Conservation (phyloP, 2,797 vertebrate genomes). For the Margarornis squamiger region DNA sequence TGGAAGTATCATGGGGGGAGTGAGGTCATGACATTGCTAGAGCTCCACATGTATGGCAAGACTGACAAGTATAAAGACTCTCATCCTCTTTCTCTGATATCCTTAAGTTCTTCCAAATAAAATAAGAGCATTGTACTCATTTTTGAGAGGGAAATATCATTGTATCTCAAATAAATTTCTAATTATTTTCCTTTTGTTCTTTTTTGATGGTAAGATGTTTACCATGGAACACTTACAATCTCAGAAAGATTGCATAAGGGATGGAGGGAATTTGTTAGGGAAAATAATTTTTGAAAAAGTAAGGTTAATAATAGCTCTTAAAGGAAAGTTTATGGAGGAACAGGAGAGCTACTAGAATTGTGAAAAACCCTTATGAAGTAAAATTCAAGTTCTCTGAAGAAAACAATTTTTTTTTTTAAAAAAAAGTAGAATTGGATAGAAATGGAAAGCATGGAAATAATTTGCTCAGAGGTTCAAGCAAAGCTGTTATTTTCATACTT, state of each 20-base stretch:
- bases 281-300: background rate
- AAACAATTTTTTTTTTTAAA: background rate
- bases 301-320: background rate
- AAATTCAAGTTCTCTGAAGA: background rate
- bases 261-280: background rate
- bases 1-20: conserved; percentile 1
- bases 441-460: background rate
- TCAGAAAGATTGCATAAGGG: background rate
- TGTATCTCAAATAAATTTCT: background rate
- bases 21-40: background rate
- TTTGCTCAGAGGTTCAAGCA: background rate
- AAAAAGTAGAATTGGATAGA: background rate
- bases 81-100: background rate
- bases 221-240: background rate
- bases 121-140: background rate
- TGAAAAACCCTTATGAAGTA: background rate
- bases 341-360: background rate
- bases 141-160: too few relatives aligned
- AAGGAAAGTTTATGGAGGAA: background rate
- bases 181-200: background rate
- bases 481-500: background rate
- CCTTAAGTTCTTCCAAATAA: background rate
- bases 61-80: background rate
- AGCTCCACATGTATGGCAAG: background rate
- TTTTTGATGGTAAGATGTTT: background rate